phyloP scores from a whole-genome alignment of 2,888 invertebrate genomes.

The Andrena hattorfiana region DNA sequence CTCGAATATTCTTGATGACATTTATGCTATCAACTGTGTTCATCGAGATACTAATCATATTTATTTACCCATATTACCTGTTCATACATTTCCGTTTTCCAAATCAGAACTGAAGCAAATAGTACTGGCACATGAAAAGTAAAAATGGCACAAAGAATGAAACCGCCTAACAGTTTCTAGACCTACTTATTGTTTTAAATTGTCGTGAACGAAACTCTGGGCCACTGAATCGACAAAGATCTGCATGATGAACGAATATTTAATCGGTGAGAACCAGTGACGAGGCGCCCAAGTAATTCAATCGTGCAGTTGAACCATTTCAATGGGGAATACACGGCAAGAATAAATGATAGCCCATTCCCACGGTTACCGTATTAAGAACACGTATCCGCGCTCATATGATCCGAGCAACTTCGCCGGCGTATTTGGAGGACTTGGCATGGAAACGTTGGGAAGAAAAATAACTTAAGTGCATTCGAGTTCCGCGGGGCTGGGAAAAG shows the following conservation, averaged over 20 bases:
- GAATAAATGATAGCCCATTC: constrained; percentile 7
- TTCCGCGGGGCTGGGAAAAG: constrained; percentile 37
- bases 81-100: too few relatives aligned
- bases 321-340: not conserved
- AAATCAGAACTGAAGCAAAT: too few relatives aligned
- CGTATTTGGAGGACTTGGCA: constrained; percentile 50
- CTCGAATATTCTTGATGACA: too few relatives aligned
- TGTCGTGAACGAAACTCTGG: too few relatives aligned
- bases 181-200: too few relatives aligned
- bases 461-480: constrained; percentile 66
- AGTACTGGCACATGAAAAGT: too few relatives aligned
- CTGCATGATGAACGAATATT: not conserved
- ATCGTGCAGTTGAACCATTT: not conserved
- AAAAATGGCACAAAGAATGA: too few relatives aligned
- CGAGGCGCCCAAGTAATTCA: constrained; percentile 1
- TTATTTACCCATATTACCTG: too few relatives aligned
- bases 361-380: constrained; percentile 8
- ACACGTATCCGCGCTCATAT: constrained; percentile 12
- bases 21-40: too few relatives aligned
- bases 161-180: too few relatives aligned
- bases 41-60: too few relatives aligned
- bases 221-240: not conserved
- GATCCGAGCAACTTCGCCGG: constrained; percentile 17
- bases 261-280: not conserved
- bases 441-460: constrained; percentile 49